A percentile compares a stretch with the other conserved stretches of the same genome.
phyloP scores from a whole-genome alignment of 2,797 vertebrate species.

The Sarcoramphus papa region DNA sequence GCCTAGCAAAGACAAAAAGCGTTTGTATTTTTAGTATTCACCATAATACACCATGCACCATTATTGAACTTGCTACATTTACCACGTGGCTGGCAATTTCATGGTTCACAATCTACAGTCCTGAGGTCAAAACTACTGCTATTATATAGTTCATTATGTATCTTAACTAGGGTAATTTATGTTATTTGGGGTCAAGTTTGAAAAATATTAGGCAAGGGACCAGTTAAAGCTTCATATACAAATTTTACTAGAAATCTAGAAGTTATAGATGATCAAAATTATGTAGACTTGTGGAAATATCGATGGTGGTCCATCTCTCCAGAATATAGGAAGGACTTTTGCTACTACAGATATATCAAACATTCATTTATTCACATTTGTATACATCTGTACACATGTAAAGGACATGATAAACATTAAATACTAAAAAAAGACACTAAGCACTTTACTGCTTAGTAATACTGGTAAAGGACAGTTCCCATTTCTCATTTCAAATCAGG shows the following conservation, averaged over 20 bases:
- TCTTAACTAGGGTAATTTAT: not conserved
- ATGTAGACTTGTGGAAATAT: not conserved
- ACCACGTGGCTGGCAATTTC: not conserved
- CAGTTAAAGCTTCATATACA: not conserved
- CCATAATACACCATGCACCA: not conserved
- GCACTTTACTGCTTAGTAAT: not conserved
- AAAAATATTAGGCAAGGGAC: not conserved
- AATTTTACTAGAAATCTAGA: not conserved
- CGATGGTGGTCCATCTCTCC: not conserved
- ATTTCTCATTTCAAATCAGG: not conserved
- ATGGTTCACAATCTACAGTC: not conserved
- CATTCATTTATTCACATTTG: not conserved
- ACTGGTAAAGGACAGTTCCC: not conserved
- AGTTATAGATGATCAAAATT: not conserved
- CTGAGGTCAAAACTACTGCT: not conserved
- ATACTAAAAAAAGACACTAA: not conserved
- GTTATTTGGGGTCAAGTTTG: not conserved
- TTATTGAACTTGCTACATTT: not conserved
- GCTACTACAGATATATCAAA: not conserved
- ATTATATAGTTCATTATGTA: not conserved
- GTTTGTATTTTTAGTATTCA: not conserved
- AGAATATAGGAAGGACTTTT: not conserved
- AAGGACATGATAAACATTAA: not conserved
- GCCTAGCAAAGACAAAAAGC: not conserved
- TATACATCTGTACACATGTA: not conserved